Evolutionary conservation across 2,797 vertebrate genomes (phyloP).

Genomic region (Spondyliosoma cantharus): DNA sequence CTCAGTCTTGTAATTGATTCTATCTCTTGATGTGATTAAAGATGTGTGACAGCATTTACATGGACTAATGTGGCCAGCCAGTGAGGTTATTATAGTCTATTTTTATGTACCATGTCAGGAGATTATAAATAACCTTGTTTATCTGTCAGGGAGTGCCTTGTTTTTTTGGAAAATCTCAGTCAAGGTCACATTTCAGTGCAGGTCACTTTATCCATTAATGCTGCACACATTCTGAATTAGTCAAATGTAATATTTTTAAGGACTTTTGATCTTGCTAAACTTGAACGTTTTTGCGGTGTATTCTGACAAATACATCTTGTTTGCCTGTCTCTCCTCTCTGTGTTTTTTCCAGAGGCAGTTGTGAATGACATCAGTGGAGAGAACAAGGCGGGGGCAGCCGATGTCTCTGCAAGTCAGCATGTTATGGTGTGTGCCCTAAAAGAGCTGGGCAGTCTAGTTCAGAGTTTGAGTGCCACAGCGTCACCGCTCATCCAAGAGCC

Average conservation of each 20-base stretch:
- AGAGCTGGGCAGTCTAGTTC: conserved; percentile 96
- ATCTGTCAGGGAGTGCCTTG: background rate
- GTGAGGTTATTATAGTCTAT: background rate
- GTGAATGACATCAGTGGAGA: conserved; percentile 95
- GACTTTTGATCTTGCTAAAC: background rate
- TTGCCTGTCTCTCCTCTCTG: background rate
- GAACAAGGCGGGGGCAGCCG: conserved; percentile 92
- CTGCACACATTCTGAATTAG: conserved; percentile 31
- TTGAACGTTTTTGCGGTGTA: background rate
- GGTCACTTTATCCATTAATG: conserved; percentile 51
- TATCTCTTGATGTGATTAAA: conserved; percentile 1
- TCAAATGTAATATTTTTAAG: background rate
- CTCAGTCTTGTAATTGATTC: conserved; percentile 19
- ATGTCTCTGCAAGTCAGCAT: conserved; percentile 97
- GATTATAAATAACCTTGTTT: background rate
- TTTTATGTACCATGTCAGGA: background rate
- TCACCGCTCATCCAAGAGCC: conserved; percentile 98
- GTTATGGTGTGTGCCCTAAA: conserved; percentile 99
- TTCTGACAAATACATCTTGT: background rate
- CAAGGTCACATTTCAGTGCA: background rate
- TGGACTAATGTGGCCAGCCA: conserved; percentile 47
- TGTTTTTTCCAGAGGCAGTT: conserved; percentile 89
- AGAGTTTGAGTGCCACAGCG: conserved; percentile 95
- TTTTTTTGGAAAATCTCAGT: background rate
- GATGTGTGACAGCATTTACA: conserved; percentile 50